Percentiles rank a stretch among this genome's conserved stretches.
Conservation (phyloP, 2,888 invertebrate species). For the Uloborus plumipes region DNA sequence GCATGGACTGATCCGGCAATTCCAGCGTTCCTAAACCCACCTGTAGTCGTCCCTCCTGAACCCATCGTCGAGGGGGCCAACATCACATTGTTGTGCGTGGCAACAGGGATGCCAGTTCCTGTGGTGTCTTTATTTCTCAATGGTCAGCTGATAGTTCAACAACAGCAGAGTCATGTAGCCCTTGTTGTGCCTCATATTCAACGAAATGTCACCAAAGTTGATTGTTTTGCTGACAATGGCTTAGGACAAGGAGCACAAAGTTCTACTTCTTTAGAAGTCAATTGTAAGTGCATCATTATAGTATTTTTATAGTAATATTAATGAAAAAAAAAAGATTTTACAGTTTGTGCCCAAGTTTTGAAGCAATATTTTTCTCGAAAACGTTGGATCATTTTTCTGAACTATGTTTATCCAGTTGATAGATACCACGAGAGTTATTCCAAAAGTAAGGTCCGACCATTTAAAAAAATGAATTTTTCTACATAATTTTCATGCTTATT, state of each 20-base stretch:
- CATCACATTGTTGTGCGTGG: conserved; percentile 87
- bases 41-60: conserved; percentile 86
- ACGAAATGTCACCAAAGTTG: conserved; percentile 85
- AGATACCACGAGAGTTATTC: too few species aligned
- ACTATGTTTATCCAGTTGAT: too few species aligned
- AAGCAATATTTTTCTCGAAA: not conserved
- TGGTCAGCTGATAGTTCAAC: conserved; percentile 84
- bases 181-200: conserved; percentile 74
- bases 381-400: not conserved
- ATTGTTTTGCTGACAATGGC: conserved; percentile 90
- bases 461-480: too few species aligned
- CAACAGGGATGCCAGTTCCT: conserved; percentile 87
- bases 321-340: not conserved
- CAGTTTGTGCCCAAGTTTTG: not conserved
- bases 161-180: conserved; percentile 86
- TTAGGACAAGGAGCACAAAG: conserved; percentile 90
- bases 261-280: conserved; percentile 83
- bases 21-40: conserved; percentile 83
- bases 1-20: conserved; percentile 91
- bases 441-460: too few species aligned
- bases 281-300: conserved; percentile 77
- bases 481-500: too few species aligned
- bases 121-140: conserved; percentile 86
- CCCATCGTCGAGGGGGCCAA: conserved; percentile 86
- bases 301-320: not conserved